These are phyloP conservation scores for Pimephales promelas DNA, from an alignment of 2,113 vertebrate species.

Conservation along the genomic window DNA sequence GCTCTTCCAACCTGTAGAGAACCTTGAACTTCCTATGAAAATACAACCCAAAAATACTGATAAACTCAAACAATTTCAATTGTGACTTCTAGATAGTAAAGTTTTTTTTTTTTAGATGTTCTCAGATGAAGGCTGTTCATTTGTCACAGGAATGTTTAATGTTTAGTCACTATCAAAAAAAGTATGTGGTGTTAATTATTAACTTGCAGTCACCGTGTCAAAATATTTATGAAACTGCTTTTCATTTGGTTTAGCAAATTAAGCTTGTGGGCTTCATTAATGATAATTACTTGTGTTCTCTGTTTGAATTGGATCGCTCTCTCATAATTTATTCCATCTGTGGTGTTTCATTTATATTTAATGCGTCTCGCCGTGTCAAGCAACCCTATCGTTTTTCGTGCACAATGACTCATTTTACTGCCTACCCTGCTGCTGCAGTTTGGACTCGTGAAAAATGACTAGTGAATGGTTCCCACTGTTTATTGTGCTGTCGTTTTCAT, in stretches of 20 bases:
- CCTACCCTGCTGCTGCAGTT: conserved; percentile 11
- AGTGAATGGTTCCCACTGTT: conserved; percentile 26
- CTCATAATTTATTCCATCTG: neutral
- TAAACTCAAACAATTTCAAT: neutral
- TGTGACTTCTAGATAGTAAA: neutral
- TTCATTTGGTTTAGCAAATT: neutral
- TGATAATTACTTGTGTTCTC: conserved; percentile 8
- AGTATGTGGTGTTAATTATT: conserved; percentile 14
- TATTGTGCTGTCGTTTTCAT: conserved; percentile 25
- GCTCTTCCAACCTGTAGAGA: neutral
- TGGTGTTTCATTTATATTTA: conserved; percentile 12
- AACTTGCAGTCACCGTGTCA: neutral
- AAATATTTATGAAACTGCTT: neutral
- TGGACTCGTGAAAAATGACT: conserved; percentile 6
- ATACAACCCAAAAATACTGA: neutral
- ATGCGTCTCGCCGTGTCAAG: neutral
- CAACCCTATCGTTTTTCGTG: conserved; percentile 5
- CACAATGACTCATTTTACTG: conserved; percentile 39
- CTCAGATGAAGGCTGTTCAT: neutral
- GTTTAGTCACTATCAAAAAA: too few species aligned
- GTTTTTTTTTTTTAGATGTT: neutral
- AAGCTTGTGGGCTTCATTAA: neutral
- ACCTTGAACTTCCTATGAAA: too few species aligned
- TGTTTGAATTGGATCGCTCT: conserved; percentile 5
- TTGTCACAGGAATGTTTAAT: conserved; percentile 4